Evolutionary conservation across 2,888 invertebrate species (phyloP).

Genomic region (Erebia palarica): DNA sequence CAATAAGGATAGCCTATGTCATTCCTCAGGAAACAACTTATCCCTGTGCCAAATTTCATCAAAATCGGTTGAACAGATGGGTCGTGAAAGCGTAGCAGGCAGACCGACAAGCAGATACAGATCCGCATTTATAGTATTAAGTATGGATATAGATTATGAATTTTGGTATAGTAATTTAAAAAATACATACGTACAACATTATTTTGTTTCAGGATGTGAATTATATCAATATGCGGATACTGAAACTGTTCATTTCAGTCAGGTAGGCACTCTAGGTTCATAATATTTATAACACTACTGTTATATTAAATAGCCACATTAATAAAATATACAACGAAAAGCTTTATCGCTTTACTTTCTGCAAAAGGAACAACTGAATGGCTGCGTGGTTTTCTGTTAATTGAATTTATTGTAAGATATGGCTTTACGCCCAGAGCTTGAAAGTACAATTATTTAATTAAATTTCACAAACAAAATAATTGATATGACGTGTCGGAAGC

Average conservation of each 20-base stretch:
- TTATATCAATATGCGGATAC: constrained; percentile 5
- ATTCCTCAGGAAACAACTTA: no score
- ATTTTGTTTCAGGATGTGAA: neutral
- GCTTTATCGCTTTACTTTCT: constrained; percentile 29
- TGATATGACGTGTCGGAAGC: neutral
- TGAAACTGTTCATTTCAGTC: constrained; percentile 22
- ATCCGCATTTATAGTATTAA: no score
- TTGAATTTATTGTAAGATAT: constrained; percentile 28
- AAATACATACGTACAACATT: no score
- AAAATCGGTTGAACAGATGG: no score
- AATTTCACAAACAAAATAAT: constrained; percentile 3
- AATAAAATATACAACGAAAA: constrained; percentile 29
- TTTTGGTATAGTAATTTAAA: no score
- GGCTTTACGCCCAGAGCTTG: constrained; percentile 5
- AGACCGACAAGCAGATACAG: no score
- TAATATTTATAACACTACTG: constrained; percentile 34
- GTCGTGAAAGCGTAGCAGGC: no score
- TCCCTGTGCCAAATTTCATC: no score
- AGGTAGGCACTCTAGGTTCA: constrained; percentile 34
- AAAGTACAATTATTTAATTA: constrained; percentile 6
- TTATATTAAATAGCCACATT: constrained; percentile 27
- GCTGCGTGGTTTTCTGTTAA: constrained; percentile 24
- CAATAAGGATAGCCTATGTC: no score
- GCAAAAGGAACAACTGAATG: constrained; percentile 26
- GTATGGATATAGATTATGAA: no score